These are phyloP conservation scores for Cydia splendana DNA, from an alignment of 1,140 invertebrate genomes.

Conservation along the genomic window DNA sequence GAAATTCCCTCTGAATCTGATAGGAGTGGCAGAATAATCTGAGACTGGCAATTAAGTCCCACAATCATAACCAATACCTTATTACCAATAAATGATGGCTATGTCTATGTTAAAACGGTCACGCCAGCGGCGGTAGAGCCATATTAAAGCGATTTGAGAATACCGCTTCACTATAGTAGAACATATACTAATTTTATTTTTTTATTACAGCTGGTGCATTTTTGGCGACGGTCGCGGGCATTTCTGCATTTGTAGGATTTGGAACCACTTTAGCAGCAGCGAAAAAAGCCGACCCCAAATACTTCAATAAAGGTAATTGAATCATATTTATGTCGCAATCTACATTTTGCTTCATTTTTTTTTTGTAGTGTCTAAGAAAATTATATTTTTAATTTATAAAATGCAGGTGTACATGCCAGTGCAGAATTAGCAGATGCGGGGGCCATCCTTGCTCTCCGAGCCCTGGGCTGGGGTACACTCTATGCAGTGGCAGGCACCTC, in stretches of 20 bases:
- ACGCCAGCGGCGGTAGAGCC: too few relatives aligned
- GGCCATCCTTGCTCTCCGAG: slow-evolving; percentile 87
- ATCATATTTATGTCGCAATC: slow-evolving; percentile 20
- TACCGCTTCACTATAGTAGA: too few relatives aligned
- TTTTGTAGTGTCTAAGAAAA: slow-evolving; percentile 16
- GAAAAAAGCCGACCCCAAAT: slow-evolving; percentile 89
- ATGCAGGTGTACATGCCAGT: slow-evolving; percentile 79
- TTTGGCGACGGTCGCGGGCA: slow-evolving; percentile 87
- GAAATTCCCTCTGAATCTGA: not conserved
- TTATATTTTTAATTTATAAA: slow-evolving; percentile 16
- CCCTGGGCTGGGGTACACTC: slow-evolving; percentile 92
- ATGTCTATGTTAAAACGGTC: too few relatives aligned
- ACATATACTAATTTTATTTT: slow-evolving; percentile 37
- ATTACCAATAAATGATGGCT: too few relatives aligned
- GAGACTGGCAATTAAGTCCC: not conserved
- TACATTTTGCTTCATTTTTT: slow-evolving; percentile 1
- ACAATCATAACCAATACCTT: too few relatives aligned
- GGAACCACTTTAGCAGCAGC: slow-evolving; percentile 87
- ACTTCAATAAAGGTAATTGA: slow-evolving; percentile 86
- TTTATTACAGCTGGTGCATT: slow-evolving; percentile 86
- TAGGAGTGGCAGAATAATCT: not conserved
- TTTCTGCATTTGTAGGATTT: slow-evolving; percentile 91
- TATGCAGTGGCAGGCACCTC: slow-evolving; percentile 92
- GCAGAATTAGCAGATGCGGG: slow-evolving; percentile 87
- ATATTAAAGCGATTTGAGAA: too few relatives aligned